phyloP scores from a whole-genome alignment of 2,113 vertebrate genomes.

The Gasterosteus aculeatus region DNA sequence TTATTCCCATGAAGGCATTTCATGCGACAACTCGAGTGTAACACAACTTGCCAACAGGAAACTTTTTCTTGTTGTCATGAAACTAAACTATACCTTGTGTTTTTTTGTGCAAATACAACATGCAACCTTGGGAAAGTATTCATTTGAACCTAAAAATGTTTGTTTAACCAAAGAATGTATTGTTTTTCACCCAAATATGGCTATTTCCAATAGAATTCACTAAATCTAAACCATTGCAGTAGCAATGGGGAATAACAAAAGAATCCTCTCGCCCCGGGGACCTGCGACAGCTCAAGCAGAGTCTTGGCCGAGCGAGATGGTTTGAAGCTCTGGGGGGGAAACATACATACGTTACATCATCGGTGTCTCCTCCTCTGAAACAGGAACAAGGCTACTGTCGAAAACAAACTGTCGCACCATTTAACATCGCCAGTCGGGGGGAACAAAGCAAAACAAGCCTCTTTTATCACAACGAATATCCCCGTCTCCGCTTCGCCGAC shows the following conservation, averaged over 20 bases:
- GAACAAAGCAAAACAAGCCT: neutral
- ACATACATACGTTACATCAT: constrained; percentile 12
- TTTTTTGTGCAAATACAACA: neutral
- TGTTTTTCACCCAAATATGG: neutral
- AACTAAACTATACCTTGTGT: neutral
- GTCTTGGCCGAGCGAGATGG: neutral
- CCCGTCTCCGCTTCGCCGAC: neutral
- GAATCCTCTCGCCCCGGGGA: neutral
- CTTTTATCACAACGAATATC: neutral
- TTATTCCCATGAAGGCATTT: constrained; percentile 38
- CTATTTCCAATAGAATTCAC: neutral
- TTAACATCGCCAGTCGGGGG: neutral
- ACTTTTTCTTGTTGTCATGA: neutral
- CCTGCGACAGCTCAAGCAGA: neutral
- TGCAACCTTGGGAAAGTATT: neutral
- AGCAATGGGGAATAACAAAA: neutral
- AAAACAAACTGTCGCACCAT: neutral
- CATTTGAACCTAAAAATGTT: neutral
- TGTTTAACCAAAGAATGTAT: neutral
- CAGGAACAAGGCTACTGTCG: neutral
- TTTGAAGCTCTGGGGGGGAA: constrained; percentile 15
- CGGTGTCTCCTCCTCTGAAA: constrained; percentile 3
- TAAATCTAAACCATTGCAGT: neutral
- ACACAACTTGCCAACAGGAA: neutral
- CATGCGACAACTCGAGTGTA: neutral